phyloP scores from a whole-genome alignment of 2,888 invertebrate species.

The Myopa testacea region DNA sequence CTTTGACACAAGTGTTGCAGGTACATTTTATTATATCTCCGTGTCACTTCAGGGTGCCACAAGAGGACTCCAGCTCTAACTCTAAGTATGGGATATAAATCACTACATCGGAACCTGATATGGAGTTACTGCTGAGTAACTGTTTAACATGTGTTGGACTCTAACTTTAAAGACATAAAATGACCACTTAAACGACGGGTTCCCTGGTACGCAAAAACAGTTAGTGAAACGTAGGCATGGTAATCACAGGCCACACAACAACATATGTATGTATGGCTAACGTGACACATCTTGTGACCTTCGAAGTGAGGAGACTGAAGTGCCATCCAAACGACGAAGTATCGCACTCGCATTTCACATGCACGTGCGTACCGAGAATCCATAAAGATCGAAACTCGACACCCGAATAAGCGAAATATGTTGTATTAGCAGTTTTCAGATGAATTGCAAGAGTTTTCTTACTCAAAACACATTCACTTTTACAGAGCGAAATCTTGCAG shows the following conservation, averaged over 20 bases:
- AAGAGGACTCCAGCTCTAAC: neutral
- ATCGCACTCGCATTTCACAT: neutral
- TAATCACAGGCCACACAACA: neutral
- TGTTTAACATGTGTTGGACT: neutral
- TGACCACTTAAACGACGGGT: no score
- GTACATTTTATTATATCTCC: no score
- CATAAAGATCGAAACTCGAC: neutral
- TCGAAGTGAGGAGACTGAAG: neutral
- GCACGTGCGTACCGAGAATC: constrained; percentile 33
- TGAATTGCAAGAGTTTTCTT: no score
- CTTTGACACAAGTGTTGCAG: constrained; percentile 15
- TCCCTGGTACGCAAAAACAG: neutral
- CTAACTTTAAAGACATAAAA: no score
- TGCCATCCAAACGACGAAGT: neutral
- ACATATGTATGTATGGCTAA: neutral
- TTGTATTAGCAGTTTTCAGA: neutral
- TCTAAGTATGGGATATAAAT: neutral
- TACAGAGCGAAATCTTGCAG: neutral
- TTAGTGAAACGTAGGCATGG: neutral
- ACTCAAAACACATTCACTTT: neutral
- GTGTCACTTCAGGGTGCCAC: constrained; percentile 17
- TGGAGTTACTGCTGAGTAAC: neutral
- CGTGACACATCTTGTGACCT: no score
- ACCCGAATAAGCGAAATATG: neutral
- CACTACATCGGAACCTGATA: neutral